A percentile compares a stretch with the other conserved stretches of the same genome.
Conservation (phyloP, 2,888 invertebrate species). For the Torymus texanus region DNA sequence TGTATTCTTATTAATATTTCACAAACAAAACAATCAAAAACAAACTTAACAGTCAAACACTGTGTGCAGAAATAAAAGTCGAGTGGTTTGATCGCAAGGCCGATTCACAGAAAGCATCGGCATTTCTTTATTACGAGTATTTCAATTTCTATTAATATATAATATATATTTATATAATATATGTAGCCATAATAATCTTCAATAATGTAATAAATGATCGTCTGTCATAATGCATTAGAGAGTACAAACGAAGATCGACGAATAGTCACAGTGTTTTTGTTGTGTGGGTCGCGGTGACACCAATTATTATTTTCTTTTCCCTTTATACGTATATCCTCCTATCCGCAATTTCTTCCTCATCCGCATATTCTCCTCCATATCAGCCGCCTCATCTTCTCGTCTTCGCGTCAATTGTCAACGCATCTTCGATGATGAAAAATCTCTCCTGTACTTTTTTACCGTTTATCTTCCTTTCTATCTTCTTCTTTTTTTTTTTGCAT, state of each 20-base stretch:
- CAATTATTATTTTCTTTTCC: conserved; percentile 9
- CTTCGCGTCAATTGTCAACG: not conserved
- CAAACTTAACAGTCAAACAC: not conserved
- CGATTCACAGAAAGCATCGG: conserved; percentile 70
- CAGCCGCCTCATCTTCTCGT: not conserved
- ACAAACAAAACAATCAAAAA: not conserved
- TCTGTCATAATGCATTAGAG: conserved; percentile 65
- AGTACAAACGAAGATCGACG: conserved; percentile 64
- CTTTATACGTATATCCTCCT: not conserved
- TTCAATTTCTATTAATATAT: conserved; percentile 73
- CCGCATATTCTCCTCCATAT: not conserved
- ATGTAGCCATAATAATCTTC: conserved; percentile 73
- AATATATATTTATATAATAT: conserved; percentile 72
- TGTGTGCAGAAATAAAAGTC: not conserved
- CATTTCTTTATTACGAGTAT: conserved; percentile 73
- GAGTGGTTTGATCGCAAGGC: conserved; percentile 49
- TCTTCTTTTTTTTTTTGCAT: no score
- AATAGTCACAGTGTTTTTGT: conserved; percentile 17
- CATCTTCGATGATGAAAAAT: conserved; percentile 51
- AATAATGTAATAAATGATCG: conserved; percentile 70
- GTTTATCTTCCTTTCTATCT: no score
- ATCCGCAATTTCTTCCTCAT: not conserved
- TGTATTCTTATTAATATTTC: no score
- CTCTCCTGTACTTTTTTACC: conserved; percentile 46
- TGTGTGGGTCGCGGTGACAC: conserved; percentile 53